Evolutionary conservation across 2,113 vertebrate genomes (phyloP).

Genomic region (Hydrolagus affinis): DNA sequence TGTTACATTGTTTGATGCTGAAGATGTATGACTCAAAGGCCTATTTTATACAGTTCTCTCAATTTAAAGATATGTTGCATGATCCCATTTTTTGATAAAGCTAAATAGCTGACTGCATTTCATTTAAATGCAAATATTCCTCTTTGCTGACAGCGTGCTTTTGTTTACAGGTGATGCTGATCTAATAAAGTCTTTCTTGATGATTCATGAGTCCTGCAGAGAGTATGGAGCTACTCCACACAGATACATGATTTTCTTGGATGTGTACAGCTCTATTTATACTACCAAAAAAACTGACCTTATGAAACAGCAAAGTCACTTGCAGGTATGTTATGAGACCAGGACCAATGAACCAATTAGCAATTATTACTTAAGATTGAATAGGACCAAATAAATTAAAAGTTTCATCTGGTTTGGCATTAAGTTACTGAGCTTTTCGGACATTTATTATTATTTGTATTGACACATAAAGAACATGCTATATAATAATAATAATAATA

Average conservation of each 20-base stretch:
- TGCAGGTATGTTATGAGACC: slow-evolving; percentile 67
- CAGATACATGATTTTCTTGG: slow-evolving; percentile 83
- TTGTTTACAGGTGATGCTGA: slow-evolving; percentile 57
- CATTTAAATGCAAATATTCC: slow-evolving; percentile 27
- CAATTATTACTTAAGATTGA: background rate
- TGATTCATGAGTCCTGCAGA: slow-evolving; percentile 82
- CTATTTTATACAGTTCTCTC: background rate
- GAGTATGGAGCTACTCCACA: slow-evolving; percentile 78
- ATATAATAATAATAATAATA: too few relatives aligned
- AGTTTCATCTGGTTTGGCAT: background rate
- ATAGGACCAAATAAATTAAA: background rate
- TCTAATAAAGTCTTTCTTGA: slow-evolving; percentile 75
- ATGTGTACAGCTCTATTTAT: slow-evolving; percentile 67
- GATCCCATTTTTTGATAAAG: background rate
- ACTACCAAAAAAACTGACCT: slow-evolving; percentile 76
- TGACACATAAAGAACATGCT: too few relatives aligned
- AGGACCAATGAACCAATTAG: background rate
- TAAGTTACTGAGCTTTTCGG: background rate
- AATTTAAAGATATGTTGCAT: background rate
- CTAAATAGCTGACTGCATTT: background rate
- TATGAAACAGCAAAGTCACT: slow-evolving; percentile 77
- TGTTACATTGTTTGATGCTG: background rate
- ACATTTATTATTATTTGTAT: too few relatives aligned
- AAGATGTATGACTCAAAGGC: background rate
- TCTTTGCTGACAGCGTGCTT: slow-evolving; percentile 33